phyloP scores from a whole-genome alignment of 1,140 invertebrate genomes.

The Myzus persicae region DNA sequence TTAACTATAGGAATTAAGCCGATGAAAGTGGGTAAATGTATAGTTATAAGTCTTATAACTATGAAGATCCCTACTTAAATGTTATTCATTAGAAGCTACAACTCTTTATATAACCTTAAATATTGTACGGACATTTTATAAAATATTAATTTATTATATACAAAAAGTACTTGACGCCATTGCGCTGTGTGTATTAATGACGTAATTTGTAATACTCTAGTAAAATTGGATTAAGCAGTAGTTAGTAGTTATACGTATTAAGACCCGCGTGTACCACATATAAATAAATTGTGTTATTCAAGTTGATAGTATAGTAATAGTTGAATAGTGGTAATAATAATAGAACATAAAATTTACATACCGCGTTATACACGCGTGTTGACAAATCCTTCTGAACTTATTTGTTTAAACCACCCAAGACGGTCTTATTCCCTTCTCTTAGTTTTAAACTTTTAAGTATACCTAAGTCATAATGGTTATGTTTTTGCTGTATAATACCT shows the following conservation, averaged over 20 bases:
- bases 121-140: neutral
- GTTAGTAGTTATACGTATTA: neutral
- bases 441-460: neutral
- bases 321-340: neutral
- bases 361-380: neutral
- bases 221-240: neutral
- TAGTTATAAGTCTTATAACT: too few relatives aligned
- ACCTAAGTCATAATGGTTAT: neutral
- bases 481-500: neutral
- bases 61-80: neutral
- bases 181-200: neutral
- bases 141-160: constrained; percentile 7
- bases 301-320: constrained; percentile 13
- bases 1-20: neutral
- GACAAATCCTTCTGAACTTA: neutral
- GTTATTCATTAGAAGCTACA: neutral
- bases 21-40: neutral
- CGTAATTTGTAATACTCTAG: neutral
- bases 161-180: neutral
- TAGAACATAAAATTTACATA: neutral
- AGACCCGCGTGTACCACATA: neutral
- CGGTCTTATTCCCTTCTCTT: neutral
- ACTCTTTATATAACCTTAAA: neutral
- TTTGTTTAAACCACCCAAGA: neutral
- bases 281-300: neutral